Percentiles rank a stretch among this genome's conserved stretches.
Evolutionary conservation across 2,888 invertebrate species (phyloP).

Genomic region (Oscheius sp.): DNA sequence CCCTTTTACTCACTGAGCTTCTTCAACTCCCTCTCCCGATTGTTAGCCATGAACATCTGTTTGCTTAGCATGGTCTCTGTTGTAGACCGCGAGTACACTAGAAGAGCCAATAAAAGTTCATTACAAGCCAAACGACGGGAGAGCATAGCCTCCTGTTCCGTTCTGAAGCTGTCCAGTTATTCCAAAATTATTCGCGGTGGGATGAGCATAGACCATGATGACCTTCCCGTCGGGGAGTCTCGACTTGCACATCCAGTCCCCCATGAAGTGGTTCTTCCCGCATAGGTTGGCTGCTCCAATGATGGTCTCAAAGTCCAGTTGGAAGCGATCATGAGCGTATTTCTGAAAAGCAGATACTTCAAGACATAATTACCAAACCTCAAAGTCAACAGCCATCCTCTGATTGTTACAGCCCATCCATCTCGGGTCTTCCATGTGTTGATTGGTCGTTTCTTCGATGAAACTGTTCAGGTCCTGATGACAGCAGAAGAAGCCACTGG

Average conservation of each 20-base stretch:
- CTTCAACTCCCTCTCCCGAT: too few species aligned
- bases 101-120: too few species aligned
- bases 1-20: too few species aligned
- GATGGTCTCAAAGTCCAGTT: not conserved
- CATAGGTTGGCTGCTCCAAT: not conserved
- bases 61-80: too few species aligned
- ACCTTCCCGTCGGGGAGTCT: not conserved
- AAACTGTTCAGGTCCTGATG: not conserved
- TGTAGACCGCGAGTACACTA: too few species aligned
- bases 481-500: not conserved
- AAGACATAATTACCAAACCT: not conserved
- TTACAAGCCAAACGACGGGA: too few species aligned
- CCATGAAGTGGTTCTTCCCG: not conserved
- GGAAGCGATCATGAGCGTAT: not conserved
- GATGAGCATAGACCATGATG: slow-evolving; percentile 5
- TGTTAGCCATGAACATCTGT: too few species aligned
- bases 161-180: too few species aligned
- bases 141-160: too few species aligned
- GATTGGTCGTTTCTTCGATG: not conserved
- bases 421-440: not conserved
- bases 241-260: slow-evolving; percentile 2
- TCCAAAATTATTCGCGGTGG: not conserved
- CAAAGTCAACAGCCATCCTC: not conserved
- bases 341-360: not conserved
- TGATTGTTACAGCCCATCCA: not conserved